A percentile compares a stretch with the other conserved stretches of the same genome.
Evolutionary conservation across 2,888 invertebrate species (phyloP).

Genomic region (Lochmaea crataegi): DNA sequence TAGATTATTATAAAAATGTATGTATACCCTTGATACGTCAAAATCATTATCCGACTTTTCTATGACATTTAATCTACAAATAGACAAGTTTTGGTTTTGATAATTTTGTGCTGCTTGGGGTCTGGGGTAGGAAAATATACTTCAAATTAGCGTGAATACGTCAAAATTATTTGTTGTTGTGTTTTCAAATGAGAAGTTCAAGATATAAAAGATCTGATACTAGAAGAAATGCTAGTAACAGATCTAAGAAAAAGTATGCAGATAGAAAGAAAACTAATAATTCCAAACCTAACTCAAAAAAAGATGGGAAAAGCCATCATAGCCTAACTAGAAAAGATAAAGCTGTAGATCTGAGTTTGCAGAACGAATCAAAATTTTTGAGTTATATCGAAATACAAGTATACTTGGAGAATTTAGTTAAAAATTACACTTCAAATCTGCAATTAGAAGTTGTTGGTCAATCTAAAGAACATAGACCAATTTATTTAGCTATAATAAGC

Average conservation of each 20-base stretch:
- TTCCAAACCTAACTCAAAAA: not conserved
- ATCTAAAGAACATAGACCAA: slow-evolving; percentile 25
- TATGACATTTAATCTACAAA: too few relatives aligned
- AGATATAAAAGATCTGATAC: not conserved
- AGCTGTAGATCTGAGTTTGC: not conserved
- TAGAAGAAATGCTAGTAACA: not conserved
- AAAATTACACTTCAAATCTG: slow-evolving; percentile 10
- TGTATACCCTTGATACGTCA: too few relatives aligned
- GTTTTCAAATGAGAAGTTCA: not conserved
- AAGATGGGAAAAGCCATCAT: not conserved
- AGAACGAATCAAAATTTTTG: not conserved
- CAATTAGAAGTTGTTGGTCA: slow-evolving; percentile 17
- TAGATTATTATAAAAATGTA: too few relatives aligned
- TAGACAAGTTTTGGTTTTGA: too few relatives aligned
- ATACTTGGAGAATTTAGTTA: not conserved
- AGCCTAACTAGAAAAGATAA: not conserved
- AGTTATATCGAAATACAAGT: slow-evolving; percentile 9
- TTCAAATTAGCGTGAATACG: not conserved
- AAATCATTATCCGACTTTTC: too few relatives aligned
- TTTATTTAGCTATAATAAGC: slow-evolving; percentile 14
- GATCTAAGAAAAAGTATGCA: not conserved
- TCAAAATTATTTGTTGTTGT: not conserved
- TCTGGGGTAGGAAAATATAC: not conserved
- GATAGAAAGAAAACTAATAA: not conserved
- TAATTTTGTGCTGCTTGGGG: too few relatives aligned